Evolutionary conservation across 2,797 vertebrate genomes (phyloP).

Genomic region (Staurois parvus): DNA sequence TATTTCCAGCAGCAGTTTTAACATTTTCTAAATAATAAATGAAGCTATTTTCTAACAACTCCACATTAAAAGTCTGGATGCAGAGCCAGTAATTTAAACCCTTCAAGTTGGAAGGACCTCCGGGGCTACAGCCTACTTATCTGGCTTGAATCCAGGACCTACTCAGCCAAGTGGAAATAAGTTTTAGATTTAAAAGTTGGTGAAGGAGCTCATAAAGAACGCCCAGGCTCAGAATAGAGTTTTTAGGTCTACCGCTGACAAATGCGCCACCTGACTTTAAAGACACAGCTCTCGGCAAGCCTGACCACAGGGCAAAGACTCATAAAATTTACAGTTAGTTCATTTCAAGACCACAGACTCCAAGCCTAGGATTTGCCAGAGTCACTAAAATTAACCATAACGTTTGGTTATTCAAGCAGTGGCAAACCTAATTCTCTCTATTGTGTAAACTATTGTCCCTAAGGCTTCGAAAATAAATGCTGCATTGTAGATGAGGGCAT

Average conservation of each 20-base stretch:
- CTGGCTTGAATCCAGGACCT: constrained; percentile 75
- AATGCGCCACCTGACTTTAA: constrained; percentile 78
- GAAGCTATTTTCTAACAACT: constrained; percentile 62
- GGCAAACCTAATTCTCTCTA: background rate
- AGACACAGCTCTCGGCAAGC: constrained; percentile 78
- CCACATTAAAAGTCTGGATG: constrained; percentile 57
- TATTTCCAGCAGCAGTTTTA: constrained; percentile 65
- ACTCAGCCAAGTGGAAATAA: constrained; percentile 76
- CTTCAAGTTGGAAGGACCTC: constrained; percentile 74
- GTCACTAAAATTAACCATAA: constrained; percentile 36
- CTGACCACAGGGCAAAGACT: constrained; percentile 73
- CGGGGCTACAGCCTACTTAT: constrained; percentile 76
- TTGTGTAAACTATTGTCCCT: background rate
- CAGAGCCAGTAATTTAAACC: constrained; percentile 66
- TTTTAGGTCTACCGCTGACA: constrained; percentile 80
- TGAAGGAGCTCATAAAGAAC: constrained; percentile 74
- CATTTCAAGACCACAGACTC: constrained; percentile 73
- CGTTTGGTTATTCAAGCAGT: background rate
- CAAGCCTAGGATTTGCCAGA: constrained; percentile 68
- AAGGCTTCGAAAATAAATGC: background rate
- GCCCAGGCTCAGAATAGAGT: constrained; percentile 76
- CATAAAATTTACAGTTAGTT: constrained; percentile 83
- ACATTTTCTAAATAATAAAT: constrained; percentile 44
- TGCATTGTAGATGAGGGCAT: background rate
- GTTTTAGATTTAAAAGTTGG: constrained; percentile 81